A percentile compares a stretch with the other conserved stretches of the same genome.
phyloP scores from a whole-genome alignment of 1,140 invertebrate species.

The Drosophila sulfurigaster region DNA sequence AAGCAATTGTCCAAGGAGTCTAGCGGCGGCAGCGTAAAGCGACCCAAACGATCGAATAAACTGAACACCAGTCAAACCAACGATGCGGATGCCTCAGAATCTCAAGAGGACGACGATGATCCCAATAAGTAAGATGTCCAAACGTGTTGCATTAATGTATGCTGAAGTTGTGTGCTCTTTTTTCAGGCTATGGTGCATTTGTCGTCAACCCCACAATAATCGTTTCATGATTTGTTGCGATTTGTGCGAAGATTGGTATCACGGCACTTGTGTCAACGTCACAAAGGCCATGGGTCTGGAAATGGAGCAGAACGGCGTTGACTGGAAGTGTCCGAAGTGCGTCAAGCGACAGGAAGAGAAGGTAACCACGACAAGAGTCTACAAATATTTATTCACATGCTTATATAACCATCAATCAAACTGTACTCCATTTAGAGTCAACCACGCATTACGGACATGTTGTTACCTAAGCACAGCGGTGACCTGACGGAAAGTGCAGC shows the following conservation, averaged over 20 bases:
- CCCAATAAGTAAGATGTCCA: conserved; percentile 87
- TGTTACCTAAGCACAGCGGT: conserved; percentile 30
- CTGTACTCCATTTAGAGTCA: conserved; percentile 48
- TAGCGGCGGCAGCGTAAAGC: neutral
- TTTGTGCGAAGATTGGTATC: conserved; percentile 98
- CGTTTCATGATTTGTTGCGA: conserved; percentile 99
- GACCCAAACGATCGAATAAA: conserved; percentile 59
- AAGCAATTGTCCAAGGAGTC: conserved; percentile 36
- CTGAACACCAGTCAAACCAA: conserved; percentile 35
- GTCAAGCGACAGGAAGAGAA: conserved; percentile 86
- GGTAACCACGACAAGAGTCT: conserved; percentile 28
- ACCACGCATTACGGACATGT: conserved; percentile 77
- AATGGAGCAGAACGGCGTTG: conserved; percentile 95
- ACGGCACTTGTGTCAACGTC: conserved; percentile 97
- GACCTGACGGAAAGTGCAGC: conserved; percentile 11
- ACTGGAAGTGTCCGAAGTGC: conserved; percentile 97
- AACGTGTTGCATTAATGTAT: neutral
- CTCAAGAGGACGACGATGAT: conserved; percentile 95
- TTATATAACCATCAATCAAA: neutral
- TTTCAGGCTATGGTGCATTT: conserved; percentile 96
- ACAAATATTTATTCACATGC: conserved; percentile 3
- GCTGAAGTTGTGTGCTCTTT: conserved; percentile 1
- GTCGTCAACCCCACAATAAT: conserved; percentile 97
- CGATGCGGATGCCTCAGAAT: conserved; percentile 88
- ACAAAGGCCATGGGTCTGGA: conserved; percentile 95